Evolutionary conservation across 2,797 vertebrate species (phyloP).

Genomic region (Alectoris magna): DNA sequence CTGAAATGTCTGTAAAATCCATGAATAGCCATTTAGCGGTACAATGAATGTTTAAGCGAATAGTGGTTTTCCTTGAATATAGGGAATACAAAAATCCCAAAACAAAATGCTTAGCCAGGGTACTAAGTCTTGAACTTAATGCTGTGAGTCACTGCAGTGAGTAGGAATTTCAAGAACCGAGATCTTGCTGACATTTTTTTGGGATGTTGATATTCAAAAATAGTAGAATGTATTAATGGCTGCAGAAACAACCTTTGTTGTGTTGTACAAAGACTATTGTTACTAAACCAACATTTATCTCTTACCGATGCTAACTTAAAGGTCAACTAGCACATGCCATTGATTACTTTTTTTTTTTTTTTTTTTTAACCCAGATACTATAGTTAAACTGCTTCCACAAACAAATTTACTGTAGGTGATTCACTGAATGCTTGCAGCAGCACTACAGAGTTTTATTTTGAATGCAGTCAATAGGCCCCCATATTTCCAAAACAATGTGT

Average conservation of each 20-base stretch:
- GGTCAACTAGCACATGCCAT: constrained; percentile 59
- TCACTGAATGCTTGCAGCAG: constrained; percentile 55
- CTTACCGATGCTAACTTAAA: constrained; percentile 52
- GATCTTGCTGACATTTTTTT: not conserved
- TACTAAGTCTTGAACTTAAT: not conserved
- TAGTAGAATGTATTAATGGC: not conserved
- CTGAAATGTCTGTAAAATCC: not conserved
- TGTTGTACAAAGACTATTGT: not conserved
- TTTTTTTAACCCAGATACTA: constrained; percentile 1
- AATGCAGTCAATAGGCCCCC: constrained; percentile 74
- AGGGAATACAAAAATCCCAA: not conserved
- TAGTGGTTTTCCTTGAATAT: not conserved
- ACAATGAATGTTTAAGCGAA: not conserved
- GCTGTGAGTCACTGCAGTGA: not conserved
- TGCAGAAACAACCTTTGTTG: not conserved
- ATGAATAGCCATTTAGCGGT: not conserved
- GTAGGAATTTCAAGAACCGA: not conserved
- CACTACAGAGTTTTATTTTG: constrained; percentile 63
- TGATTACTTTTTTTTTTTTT: constrained; percentile 66
- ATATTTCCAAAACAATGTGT: constrained; percentile 67
- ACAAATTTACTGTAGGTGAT: constrained; percentile 69
- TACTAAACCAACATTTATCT: constrained; percentile 47
- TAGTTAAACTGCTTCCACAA: constrained; percentile 69
- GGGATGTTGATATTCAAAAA: not conserved
- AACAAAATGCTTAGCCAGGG: not conserved